Percentiles rank a stretch among this genome's conserved stretches.
phyloP scores from a whole-genome alignment of 2,113 vertebrate genomes.

The Aythya baeri region DNA sequence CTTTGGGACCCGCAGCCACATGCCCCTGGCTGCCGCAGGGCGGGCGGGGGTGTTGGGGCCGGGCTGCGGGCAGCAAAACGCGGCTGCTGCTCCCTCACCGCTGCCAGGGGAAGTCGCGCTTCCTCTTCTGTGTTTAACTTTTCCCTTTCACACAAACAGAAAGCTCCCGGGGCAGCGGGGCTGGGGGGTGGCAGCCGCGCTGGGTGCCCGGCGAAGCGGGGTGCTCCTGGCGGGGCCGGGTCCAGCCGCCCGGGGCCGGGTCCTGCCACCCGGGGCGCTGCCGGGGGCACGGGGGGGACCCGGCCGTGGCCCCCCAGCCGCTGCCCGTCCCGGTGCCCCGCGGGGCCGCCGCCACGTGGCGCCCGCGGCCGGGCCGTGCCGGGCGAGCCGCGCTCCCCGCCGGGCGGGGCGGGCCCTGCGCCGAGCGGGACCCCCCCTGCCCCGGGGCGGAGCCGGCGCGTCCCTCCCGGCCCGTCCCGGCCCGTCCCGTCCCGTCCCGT shows the following conservation, averaged over 20 bases:
- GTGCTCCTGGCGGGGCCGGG: too few species aligned
- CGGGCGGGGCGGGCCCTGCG: not conserved
- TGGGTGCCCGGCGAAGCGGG: not conserved
- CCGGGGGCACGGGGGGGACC: too few species aligned
- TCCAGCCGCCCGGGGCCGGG: too few species aligned
- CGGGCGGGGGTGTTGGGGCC: not conserved
- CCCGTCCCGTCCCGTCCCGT: not conserved
- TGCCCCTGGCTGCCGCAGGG: rapidly evolving
- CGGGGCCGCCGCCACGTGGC: constrained; percentile 17
- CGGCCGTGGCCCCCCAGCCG: too few species aligned
- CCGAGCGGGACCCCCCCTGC: not conserved
- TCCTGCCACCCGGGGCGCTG: too few species aligned
- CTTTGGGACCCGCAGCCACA: not conserved
- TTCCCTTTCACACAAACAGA: not conserved
- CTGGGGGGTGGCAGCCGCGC: not conserved
- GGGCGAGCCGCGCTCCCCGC: not conserved
- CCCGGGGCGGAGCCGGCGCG: not conserved
- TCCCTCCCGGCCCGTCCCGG: not conserved
- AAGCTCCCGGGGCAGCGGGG: not conserved
- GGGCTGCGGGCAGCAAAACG: not conserved
- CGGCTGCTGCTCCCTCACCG: not conserved
- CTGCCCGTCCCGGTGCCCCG: too few species aligned
- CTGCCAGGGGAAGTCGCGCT: not conserved
- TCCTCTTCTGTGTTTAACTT: not conserved
- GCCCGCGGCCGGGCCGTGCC: not conserved